A percentile compares a stretch with the other conserved stretches of the same genome.
These are phyloP conservation scores for Mythimna pallens DNA, from an alignment of 2,888 invertebrate species.

Conservation along the genomic window DNA sequence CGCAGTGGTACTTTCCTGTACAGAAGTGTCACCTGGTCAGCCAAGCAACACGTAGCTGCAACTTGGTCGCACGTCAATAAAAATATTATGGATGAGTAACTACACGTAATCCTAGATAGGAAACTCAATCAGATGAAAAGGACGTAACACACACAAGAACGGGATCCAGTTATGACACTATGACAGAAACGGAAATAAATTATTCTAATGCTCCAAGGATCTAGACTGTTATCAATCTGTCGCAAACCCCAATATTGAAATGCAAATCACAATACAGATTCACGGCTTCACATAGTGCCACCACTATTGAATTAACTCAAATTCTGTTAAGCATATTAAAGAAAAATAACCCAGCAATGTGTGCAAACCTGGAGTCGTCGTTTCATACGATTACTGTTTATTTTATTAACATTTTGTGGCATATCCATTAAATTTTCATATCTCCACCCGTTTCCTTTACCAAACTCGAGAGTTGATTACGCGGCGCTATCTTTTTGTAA, in stretches of 20 bases:
- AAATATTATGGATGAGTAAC: background rate
- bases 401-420: conserved; percentile 56
- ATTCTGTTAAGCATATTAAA: conserved; percentile 13
- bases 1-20: background rate
- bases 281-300: conserved; percentile 8
- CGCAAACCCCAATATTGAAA: conserved; percentile 31
- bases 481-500: conserved; percentile 66
- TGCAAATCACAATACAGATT: conserved; percentile 41
- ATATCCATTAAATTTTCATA: conserved; percentile 66
- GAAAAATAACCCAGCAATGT: conserved; percentile 9
- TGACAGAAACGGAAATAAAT: background rate
- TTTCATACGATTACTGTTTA: conserved; percentile 45
- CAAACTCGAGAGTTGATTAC: conserved; percentile 71
- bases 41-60: conserved; percentile 10
- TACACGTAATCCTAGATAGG: background rate
- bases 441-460: conserved; percentile 67
- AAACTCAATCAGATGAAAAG: background rate
- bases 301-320: conserved; percentile 37
- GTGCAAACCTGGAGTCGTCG: conserved; percentile 24
- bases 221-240: conserved; percentile 16
- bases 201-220: conserved; percentile 20
- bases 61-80: background rate
- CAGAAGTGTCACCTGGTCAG: conserved; percentile 4
- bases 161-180: background rate
- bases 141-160: background rate